These are phyloP conservation scores for Deilephila porcellus DNA, from an alignment of 2,888 invertebrate species.

Conservation along the genomic window DNA sequence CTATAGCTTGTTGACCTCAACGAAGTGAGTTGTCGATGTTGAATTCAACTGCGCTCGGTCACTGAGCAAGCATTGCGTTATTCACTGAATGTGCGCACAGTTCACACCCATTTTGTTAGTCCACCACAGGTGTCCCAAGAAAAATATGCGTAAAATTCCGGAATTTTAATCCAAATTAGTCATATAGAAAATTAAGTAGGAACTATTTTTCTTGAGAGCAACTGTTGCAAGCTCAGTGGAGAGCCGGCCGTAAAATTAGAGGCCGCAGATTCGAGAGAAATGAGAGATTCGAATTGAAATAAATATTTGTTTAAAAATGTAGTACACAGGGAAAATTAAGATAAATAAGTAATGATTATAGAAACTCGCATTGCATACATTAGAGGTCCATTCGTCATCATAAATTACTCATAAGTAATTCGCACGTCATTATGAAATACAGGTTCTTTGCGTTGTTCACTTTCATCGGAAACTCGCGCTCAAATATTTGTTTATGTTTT, in stretches of 20 bases:
- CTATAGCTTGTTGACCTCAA: constrained; percentile 18
- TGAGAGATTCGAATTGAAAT: background rate
- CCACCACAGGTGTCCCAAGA: background rate
- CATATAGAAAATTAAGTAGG: too few species aligned
- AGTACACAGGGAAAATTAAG: background rate
- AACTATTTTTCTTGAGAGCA: too few species aligned
- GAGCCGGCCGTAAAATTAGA: too few species aligned
- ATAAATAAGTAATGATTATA: background rate
- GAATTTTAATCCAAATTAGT: too few species aligned
- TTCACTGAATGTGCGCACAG: background rate
- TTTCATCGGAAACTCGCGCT: constrained; percentile 13
- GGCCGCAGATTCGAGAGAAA: too few species aligned
- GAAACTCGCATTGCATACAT: background rate
- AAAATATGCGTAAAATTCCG: background rate
- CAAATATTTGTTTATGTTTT: constrained; percentile 14
- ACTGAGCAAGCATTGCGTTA: background rate
- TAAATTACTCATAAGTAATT: constrained; percentile 7
- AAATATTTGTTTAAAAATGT: too few species aligned
- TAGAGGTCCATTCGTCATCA: background rate
- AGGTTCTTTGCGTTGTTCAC: constrained; percentile 14
- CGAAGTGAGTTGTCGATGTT: constrained; percentile 25
- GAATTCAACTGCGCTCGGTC: constrained; percentile 6
- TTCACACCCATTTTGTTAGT: background rate
- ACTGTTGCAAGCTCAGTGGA: too few species aligned
- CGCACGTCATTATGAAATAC: constrained; percentile 19